Base-by-base conservation (phyloP, 2,888 invertebrate species). In the Heliconius sara region DNA sequence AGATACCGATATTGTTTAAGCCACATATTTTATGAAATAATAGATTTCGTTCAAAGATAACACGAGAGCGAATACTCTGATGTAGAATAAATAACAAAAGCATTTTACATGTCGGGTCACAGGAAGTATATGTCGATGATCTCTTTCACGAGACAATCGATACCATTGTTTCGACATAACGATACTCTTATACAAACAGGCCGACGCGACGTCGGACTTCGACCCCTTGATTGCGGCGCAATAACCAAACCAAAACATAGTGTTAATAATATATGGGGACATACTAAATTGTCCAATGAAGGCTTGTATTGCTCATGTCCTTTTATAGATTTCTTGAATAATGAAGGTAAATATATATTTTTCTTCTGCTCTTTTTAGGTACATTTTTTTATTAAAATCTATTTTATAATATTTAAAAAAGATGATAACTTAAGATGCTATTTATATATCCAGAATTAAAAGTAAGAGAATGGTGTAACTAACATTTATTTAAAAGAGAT, bases 101-200 rank as follows among this genome's bases (percentile, higher is more conserved):
- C 71, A 80, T 80, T 76, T 30, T 43, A 63, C 52, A 78, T 71
- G 72, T 80, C 72, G 75, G 80, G 80, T 77, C 79, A 68, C 80
- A 77, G 81, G 83, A 83, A 82, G 75, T 77, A 57, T 71, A 76
- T 79, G 82, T 80, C 78, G 79, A 81, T 83, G 83, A 82, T 73
- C 73, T 83, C 79, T 80, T 82, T 71, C 68, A 60, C 63, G 74
- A 81, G 79, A 81, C 79, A 81, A 80, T 79, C 81, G 81, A 83
- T 81, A 80, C 78, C 71, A 81, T 80, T 83, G 81, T 81, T 77
- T 79, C 76, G 77, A 80, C 75, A 80, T 74, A 80, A 77, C 74
- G 79, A 82, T 78, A 77, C 47, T 77, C 72, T 60, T 78, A 65
- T 47, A 79, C 43, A 57, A 77, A 75, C 67, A 78, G 30, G 72